A percentile compares a stretch with the other conserved stretches of the same genome.
Evolutionary conservation across 2,797 vertebrate genomes (phyloP).

Genomic region (Coendou prehensilis): DNA sequence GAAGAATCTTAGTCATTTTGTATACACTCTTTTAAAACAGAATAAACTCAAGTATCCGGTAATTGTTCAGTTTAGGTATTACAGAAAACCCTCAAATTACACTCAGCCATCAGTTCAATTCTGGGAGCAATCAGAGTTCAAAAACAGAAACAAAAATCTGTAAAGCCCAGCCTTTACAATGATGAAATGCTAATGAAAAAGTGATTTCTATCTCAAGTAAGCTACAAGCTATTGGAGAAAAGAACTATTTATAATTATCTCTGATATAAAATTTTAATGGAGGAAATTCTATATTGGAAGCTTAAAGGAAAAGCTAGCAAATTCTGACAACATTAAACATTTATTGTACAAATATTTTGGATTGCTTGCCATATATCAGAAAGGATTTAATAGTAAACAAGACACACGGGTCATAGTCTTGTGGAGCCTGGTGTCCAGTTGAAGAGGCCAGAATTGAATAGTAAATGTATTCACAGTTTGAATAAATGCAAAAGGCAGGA

Average conservation of each 20-base stretch:
- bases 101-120: background rate
- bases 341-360: slow-evolving; percentile 51
- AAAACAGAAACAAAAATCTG: background rate
- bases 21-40: background rate
- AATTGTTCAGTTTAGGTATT: background rate
- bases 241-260: slow-evolving; percentile 68
- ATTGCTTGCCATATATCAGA: slow-evolving; percentile 13
- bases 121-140: background rate
- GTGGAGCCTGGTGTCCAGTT: background rate
- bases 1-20: background rate
- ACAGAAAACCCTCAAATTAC: background rate
- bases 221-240: slow-evolving; percentile 3
- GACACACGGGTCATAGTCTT: background rate
- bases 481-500: background rate
- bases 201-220: slow-evolving; percentile 35
- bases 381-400: background rate
- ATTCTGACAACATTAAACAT: slow-evolving; percentile 61
- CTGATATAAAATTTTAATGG: slow-evolving; percentile 68
- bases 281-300: slow-evolving; percentile 49
- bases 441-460: background rate
- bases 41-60: background rate
- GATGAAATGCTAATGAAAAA: slow-evolving; percentile 5
- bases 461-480: background rate
- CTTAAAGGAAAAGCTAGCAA: slow-evolving; percentile 63
- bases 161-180: slow-evolving; percentile 38